Conservation (phyloP, 2,888 invertebrate species). For the Drosophila imparisetae region DNA sequence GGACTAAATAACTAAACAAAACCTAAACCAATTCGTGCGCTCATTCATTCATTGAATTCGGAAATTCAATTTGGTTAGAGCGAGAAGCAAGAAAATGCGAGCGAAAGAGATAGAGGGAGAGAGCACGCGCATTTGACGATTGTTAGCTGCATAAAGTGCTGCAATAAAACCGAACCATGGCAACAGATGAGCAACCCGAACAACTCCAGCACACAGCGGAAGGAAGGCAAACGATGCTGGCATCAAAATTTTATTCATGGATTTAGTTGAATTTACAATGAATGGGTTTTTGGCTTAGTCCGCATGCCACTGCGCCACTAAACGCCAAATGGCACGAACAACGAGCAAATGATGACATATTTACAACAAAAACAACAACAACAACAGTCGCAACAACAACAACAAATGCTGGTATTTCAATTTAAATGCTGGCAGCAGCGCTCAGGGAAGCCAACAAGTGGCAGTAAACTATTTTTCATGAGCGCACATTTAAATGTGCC, state of each 20-base stretch:
- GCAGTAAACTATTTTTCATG: slow-evolving; percentile 71
- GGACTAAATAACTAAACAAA: slow-evolving; percentile 74
- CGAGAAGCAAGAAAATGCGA: slow-evolving; percentile 23
- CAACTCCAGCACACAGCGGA: slow-evolving; percentile 6
- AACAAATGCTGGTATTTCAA: slow-evolving; percentile 56
- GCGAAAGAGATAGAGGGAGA: slow-evolving; percentile 7
- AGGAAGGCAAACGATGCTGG: slow-evolving; percentile 34
- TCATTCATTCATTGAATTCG: slow-evolving; percentile 82
- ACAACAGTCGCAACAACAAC: slow-evolving; percentile 33
- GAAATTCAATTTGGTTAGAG: slow-evolving; percentile 81
- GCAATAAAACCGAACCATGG: slow-evolving; percentile 70
- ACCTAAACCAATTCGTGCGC: slow-evolving; percentile 77
- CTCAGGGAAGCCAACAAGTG: slow-evolving; percentile 73
- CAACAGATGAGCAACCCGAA: slow-evolving; percentile 52
- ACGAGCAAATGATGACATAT: slow-evolving; percentile 77
- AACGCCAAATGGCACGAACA: slow-evolving; percentile 65
- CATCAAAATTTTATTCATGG: slow-evolving; percentile 76
- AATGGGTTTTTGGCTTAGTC: slow-evolving; percentile 69
- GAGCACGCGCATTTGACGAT: slow-evolving; percentile 42
- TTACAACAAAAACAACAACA: slow-evolving; percentile 36
- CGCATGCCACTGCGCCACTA: slow-evolving; percentile 44
- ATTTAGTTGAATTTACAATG: slow-evolving; percentile 79
- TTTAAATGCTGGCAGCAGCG: slow-evolving; percentile 28
- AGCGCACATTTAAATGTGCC: slow-evolving; percentile 55
- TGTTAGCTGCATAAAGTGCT: slow-evolving; percentile 68